Conservation (phyloP, 2,888 invertebrate genomes). For the Lutraria lutraria region DNA sequence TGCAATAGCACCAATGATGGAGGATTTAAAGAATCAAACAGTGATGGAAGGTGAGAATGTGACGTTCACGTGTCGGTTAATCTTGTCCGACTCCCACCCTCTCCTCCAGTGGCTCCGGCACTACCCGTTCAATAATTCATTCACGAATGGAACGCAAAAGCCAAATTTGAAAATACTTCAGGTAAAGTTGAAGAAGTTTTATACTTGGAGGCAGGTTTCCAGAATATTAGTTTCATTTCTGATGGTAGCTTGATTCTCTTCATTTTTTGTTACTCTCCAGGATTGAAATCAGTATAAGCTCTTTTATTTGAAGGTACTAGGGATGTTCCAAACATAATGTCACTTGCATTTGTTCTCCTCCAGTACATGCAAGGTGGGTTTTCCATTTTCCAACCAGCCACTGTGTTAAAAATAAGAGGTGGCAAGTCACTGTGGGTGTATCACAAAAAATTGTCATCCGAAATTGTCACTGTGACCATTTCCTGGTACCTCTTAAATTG, state of each 20-base stretch:
- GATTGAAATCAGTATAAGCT: too few relatives aligned
- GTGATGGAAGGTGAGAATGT: slow-evolving; percentile 91
- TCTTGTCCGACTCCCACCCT: slow-evolving; percentile 94
- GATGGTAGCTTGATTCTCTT: neutral
- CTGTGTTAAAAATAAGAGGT: too few relatives aligned
- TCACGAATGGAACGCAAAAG: slow-evolving; percentile 78
- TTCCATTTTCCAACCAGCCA: too few relatives aligned
- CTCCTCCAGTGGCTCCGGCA: slow-evolving; percentile 93
- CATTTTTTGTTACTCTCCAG: too few relatives aligned
- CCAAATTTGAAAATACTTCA: slow-evolving; percentile 84
- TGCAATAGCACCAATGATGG: slow-evolving; percentile 94
- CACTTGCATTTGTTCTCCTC: too few relatives aligned
- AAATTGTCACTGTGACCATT: too few relatives aligned
- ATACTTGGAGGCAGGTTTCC: slow-evolving; percentile 10
- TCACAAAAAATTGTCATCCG: too few relatives aligned
- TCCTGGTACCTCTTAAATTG: too few relatives aligned
- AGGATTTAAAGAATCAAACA: slow-evolving; percentile 92
- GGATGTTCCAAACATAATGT: too few relatives aligned
- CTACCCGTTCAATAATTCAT: slow-evolving; percentile 85
- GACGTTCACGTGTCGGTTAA: slow-evolving; percentile 91
- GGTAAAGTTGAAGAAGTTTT: slow-evolving; percentile 65
- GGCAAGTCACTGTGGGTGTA: too few relatives aligned
- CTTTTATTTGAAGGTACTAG: too few relatives aligned
- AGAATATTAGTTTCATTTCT: neutral
- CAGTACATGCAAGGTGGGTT: too few relatives aligned